Base-by-base conservation (phyloP, 2,797 vertebrate genomes). In the Centroberyx gerrardi region DNA sequence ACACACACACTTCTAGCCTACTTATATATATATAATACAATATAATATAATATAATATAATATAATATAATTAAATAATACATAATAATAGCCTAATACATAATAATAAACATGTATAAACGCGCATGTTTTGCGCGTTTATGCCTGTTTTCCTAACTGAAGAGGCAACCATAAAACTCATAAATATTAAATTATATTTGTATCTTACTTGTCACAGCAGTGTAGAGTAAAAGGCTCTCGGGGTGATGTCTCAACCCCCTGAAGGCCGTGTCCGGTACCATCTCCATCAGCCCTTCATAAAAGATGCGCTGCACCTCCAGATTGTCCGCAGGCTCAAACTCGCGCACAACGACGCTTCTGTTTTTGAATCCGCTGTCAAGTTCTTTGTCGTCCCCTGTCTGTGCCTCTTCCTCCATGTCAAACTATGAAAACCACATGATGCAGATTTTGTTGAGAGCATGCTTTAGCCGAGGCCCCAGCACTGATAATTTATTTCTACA, bases 191-290 rank as follows among this genome's bases (percentile, higher is more conserved):
- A 18, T n/a, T n/a, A 8, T 62, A 22, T 0, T 0, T 1, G 3
- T 28, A 4, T 61, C 72, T 67, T 65, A 90, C 88, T 68, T 68
- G 87, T 81, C 17, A 86, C 8, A 5, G 69, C 48, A 0, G 68
- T 4, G 42, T 90, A 90, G n/a, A 93, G 78, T 51, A 91, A 68
- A 13, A 90, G 53, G 55, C 87, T 89, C 49, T 90, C 89, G 1
- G 87, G 75, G 15, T 91, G 86, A 67, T 86, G 60, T 29, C 29
- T 83, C 56, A 90, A 52, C 8, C 82, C 88, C 68, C 81, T 82
- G 54, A 91, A 86, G 10, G 91, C 87, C 0, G 83, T 88, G 78
- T 92, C 91, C 3, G 28, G 40, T 12, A 92, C 12, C 90, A 91
- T 90, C 74, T 91, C 91, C 81, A 82, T 82, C 49, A 89, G 3